Conservation (phyloP, 37 sponge, comb jelly and placozoan species). For the Diacarnus erythraeanus region DNA sequence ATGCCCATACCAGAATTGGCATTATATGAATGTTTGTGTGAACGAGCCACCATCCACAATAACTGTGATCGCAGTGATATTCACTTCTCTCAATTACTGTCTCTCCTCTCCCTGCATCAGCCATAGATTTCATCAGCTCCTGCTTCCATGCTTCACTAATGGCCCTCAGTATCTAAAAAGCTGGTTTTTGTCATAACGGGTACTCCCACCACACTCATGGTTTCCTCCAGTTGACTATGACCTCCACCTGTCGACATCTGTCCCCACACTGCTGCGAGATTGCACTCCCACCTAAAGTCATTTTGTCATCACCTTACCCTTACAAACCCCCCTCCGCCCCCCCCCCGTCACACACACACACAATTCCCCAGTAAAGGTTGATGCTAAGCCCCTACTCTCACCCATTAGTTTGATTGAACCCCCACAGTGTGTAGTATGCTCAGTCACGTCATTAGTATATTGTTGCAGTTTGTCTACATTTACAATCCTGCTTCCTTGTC, state of each 20-base stretch:
- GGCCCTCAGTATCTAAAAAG: neutral
- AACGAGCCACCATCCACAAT: too few relatives aligned
- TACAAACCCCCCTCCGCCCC: too few relatives aligned
- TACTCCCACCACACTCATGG: slow-evolving; percentile 5
- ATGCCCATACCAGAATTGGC: neutral
- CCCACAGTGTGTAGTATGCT: too few relatives aligned
- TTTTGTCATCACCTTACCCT: too few relatives aligned
- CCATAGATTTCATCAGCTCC: neutral
- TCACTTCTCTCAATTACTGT: too few relatives aligned
- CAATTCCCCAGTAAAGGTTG: neutral
- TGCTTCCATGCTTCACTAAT: neutral
- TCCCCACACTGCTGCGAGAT: slow-evolving; percentile 13
- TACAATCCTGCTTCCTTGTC: too few relatives aligned
- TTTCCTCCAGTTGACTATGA: neutral
- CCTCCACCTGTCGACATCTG: neutral
- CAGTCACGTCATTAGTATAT: too few relatives aligned
- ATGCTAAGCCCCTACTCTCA: neutral
- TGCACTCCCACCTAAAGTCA: slow-evolving; percentile 3
- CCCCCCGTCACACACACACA: neutral
- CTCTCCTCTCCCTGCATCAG: neutral
- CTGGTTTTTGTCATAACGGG: neutral
- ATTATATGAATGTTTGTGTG: too few relatives aligned
- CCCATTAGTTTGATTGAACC: neutral
- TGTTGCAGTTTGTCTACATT: too few relatives aligned
- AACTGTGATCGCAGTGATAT: too few relatives aligned